phyloP scores from a whole-genome alignment of 64 coral and sea anemone genomes.

The Actinia equina region DNA sequence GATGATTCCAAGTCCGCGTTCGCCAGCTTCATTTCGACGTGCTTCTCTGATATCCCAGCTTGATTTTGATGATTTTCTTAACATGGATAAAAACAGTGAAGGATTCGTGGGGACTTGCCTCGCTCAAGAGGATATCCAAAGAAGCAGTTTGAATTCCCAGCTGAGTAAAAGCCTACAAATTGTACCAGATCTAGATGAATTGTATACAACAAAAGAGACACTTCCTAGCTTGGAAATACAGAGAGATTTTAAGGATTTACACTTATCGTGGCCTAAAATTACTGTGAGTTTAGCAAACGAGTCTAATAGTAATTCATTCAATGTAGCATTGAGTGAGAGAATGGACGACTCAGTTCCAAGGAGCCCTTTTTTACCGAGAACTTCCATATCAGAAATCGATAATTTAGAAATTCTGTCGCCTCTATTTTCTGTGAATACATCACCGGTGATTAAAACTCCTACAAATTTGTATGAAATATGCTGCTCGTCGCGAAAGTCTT shows the following conservation, averaged over 20 bases:
- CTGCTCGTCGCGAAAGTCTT: conserved; percentile 25
- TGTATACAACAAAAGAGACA: neutral
- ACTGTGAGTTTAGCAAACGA: neutral
- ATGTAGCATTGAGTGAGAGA: neutral
- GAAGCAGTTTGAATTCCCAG: neutral
- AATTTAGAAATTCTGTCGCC: conserved; percentile 12
- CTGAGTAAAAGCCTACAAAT: conserved; percentile 8
- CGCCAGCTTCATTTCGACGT: conserved; percentile 1
- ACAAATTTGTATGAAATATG: conserved; percentile 30
- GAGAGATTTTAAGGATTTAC: neutral
- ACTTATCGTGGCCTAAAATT: conserved; percentile 1
- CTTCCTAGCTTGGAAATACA: neutral
- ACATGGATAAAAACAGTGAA: neutral
- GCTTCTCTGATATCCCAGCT: conserved; percentile 1
- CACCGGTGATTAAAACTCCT: conserved; percentile 9
- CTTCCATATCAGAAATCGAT: conserved; percentile 26
- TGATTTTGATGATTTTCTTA: conserved; percentile 23
- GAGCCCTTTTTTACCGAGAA: conserved; percentile 15
- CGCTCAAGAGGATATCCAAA: neutral
- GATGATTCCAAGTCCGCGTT: conserved; percentile 14
- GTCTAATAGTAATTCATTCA: neutral
- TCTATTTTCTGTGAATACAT: conserved; percentile 14
- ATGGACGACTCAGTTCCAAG: neutral
- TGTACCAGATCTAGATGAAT: neutral
- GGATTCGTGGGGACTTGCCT: neutral